Conservation (phyloP, 2,113 vertebrate genomes). For the Zosterops japonicus region DNA sequence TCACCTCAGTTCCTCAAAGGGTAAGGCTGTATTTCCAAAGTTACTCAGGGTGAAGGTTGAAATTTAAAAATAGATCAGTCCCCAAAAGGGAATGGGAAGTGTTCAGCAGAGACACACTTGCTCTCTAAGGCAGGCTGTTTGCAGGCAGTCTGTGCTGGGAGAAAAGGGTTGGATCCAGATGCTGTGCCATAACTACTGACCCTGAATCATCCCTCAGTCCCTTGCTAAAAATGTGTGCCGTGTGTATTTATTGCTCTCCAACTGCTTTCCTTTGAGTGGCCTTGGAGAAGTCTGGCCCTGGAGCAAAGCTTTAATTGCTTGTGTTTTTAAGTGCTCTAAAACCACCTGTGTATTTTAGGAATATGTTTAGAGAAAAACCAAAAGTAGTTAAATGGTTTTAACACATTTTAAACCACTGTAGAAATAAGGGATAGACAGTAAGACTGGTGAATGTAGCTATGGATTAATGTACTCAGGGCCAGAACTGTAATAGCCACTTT, state of each 20-base stretch:
- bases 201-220: background rate
- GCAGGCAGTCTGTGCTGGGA: background rate
- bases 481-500: background rate
- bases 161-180: background rate
- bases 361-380: background rate
- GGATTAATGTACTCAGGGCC: background rate
- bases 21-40: background rate
- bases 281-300: background rate
- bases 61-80: background rate
- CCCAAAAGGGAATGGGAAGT: background rate
- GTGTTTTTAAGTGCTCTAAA: slow-evolving; percentile 32
- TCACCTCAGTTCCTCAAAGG: background rate
- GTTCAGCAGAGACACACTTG: background rate
- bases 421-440: background rate
- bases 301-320: slow-evolving; percentile 36
- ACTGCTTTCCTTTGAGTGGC: background rate
- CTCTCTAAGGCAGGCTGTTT: background rate
- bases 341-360: slow-evolving; percentile 25
- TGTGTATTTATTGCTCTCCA: background rate
- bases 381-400: background rate
- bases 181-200: background rate
- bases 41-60: background rate
- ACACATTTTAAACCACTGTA: background rate
- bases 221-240: background rate
- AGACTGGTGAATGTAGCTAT: background rate